Conservation (phyloP, 1,140 invertebrate genomes). For the Physella acuta region DNA sequence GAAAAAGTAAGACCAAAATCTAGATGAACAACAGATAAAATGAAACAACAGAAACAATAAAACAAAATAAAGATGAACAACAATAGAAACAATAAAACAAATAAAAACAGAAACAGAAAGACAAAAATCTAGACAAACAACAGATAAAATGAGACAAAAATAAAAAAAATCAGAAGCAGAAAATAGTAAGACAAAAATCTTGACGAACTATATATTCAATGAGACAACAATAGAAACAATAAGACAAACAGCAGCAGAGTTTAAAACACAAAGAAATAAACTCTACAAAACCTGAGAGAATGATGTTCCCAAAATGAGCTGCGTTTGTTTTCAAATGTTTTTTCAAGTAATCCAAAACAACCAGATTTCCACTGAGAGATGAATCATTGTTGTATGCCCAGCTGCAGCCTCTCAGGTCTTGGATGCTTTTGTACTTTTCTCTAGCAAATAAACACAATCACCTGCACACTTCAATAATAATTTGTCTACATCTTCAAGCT, state of each 20-base stretch:
- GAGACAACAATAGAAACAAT: background rate
- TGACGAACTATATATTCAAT: background rate
- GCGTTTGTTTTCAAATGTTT: conserved; percentile 34
- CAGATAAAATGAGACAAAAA: background rate
- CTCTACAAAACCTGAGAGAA: conserved; percentile 38
- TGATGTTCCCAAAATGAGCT: conserved; percentile 37
- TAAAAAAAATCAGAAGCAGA: background rate
- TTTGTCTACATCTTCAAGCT: too few relatives aligned
- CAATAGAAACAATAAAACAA: too few relatives aligned
- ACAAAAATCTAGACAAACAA: too few relatives aligned
- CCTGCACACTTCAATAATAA: too few relatives aligned
- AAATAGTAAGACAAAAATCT: background rate
- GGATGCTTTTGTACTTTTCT: conserved; percentile 32
- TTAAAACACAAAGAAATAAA: background rate
- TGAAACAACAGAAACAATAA: too few relatives aligned
- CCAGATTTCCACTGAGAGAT: conserved; percentile 42
- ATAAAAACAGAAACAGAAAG: too few relatives aligned
- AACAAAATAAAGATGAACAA: too few relatives aligned
- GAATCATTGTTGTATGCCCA: conserved; percentile 37
- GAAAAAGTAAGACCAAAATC: too few relatives aligned
- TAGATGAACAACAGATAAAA: too few relatives aligned
- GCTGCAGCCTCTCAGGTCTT: conserved; percentile 34
- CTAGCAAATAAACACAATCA: too few relatives aligned
- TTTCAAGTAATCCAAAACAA: conserved; percentile 37
- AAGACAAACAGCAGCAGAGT: background rate